Conservation (phyloP, 2,113 vertebrate genomes). For the Scopus umbretta region DNA sequence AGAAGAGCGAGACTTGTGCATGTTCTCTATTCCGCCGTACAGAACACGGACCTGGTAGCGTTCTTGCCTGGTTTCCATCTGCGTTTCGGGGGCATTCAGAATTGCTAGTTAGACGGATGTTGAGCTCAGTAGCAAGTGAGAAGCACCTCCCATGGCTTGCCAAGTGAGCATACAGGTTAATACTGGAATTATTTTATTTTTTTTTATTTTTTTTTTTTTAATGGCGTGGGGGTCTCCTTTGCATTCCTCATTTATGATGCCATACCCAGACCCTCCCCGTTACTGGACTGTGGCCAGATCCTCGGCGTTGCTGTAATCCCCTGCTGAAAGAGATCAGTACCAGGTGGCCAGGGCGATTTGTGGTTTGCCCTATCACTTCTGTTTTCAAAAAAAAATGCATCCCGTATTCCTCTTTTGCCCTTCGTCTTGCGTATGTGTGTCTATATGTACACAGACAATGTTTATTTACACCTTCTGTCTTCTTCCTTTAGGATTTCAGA, state of each 20-base stretch:
- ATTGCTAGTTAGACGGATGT: not conserved
- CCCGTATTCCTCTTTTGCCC: not conserved
- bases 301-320: slow-evolving; percentile 30
- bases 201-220: not conserved
- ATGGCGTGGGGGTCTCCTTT: slow-evolving; percentile 53
- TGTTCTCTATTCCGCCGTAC: not conserved
- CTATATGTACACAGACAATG: not conserved
- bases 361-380: slow-evolving; percentile 19
- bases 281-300: slow-evolving; percentile 50
- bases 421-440: not conserved
- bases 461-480: slow-evolving; percentile 17
- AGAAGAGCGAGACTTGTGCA: not conserved
- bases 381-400: not conserved
- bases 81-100: not conserved
- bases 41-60: not conserved
- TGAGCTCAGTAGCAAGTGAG: not conserved
- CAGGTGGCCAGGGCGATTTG: slow-evolving; percentile 55
- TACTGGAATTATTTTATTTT: not conserved
- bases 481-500: slow-evolving; percentile 85
- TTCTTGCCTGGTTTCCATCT: not conserved
- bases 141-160: not conserved
- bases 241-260: slow-evolving; percentile 50
- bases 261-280: not conserved
- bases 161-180: not conserved
- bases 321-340: slow-evolving; percentile 68